A percentile compares a stretch with the other conserved stretches of the same genome.
phyloP scores from a whole-genome alignment of 2,888 invertebrate genomes.

The Agrochola lota region DNA sequence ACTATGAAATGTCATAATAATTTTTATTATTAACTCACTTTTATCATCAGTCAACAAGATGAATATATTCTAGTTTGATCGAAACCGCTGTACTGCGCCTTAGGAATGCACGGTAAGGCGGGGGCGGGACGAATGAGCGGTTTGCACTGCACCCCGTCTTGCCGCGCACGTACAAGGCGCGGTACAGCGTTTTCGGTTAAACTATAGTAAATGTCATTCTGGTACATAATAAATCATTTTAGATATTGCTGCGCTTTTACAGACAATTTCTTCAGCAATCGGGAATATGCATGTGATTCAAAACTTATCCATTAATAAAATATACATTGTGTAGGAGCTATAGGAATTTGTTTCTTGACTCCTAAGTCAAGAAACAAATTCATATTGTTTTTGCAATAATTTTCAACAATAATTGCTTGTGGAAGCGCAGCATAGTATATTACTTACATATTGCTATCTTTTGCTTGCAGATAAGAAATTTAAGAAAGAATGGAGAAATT shows the following conservation, averaged over 20 bases:
- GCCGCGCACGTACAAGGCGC: too few relatives aligned
- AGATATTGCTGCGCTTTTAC: not conserved
- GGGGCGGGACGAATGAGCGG: too few relatives aligned
- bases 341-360: too few relatives aligned
- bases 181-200: too few relatives aligned
- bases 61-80: not conserved
- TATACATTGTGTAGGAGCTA: too few relatives aligned
- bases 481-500: not conserved
- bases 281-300: not conserved
- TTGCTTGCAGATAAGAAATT: not conserved
- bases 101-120: too few relatives aligned
- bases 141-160: too few relatives aligned
- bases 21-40: conserved; percentile 39
- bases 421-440: not conserved
- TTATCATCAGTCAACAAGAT: conserved; percentile 13
- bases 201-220: too few relatives aligned
- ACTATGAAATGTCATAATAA: conserved; percentile 36
- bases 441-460: not conserved
- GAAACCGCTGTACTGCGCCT: too few relatives aligned
- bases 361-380: too few relatives aligned
- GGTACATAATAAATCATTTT: conserved; percentile 18
- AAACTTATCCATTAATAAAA: not conserved
- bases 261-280: not conserved
- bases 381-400: not conserved
- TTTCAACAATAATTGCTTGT: not conserved